Conservation (phyloP, 2,888 invertebrate genomes). For the Marronus borbonicus region DNA sequence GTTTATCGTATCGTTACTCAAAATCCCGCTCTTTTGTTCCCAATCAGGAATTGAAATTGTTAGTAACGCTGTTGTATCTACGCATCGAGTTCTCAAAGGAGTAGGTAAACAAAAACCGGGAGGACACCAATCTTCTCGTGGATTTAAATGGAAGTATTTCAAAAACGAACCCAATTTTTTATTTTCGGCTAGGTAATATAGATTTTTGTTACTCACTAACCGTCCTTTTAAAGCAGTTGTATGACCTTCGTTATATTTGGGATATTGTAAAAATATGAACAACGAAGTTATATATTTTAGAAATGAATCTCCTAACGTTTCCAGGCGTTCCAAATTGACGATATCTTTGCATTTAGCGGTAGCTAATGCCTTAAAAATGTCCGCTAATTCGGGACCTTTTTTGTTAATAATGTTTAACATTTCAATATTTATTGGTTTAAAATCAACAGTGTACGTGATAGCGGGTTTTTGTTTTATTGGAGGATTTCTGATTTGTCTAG, state of each 20-base stretch:
- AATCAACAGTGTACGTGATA: slow-evolving; percentile 62
- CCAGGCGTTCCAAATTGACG: slow-evolving; percentile 86
- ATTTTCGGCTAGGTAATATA: slow-evolving; percentile 80
- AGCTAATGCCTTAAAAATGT: slow-evolving; percentile 78
- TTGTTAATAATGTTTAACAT: slow-evolving; percentile 51
- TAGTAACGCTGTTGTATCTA: slow-evolving; percentile 71
- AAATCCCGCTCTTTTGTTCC: slow-evolving; percentile 67
- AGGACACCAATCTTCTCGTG: slow-evolving; percentile 81
- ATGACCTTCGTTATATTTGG: slow-evolving; percentile 82
- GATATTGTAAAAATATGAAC: slow-evolving; percentile 81
- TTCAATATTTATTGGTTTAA: slow-evolving; percentile 55
- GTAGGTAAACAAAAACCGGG: slow-evolving; percentile 81
- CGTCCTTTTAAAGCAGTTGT: slow-evolving; percentile 82
- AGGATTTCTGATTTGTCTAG: slow-evolving; percentile 44
- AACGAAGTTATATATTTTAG: slow-evolving; percentile 85
- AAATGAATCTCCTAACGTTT: slow-evolving; percentile 92
- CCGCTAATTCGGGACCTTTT: slow-evolving; percentile 72
- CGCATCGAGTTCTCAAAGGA: slow-evolving; percentile 69
- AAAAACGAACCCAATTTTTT: slow-evolving; percentile 76
- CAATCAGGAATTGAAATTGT: slow-evolving; percentile 69
- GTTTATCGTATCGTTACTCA: slow-evolving; percentile 60
- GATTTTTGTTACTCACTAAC: slow-evolving; percentile 87
- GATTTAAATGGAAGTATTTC: slow-evolving; percentile 78
- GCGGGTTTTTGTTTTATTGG: slow-evolving; percentile 58
- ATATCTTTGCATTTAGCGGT: slow-evolving; percentile 82